Evolutionary conservation across 2,888 invertebrate genomes (phyloP).

Genomic region (Acanthococcus lagerstroemiae): DNA sequence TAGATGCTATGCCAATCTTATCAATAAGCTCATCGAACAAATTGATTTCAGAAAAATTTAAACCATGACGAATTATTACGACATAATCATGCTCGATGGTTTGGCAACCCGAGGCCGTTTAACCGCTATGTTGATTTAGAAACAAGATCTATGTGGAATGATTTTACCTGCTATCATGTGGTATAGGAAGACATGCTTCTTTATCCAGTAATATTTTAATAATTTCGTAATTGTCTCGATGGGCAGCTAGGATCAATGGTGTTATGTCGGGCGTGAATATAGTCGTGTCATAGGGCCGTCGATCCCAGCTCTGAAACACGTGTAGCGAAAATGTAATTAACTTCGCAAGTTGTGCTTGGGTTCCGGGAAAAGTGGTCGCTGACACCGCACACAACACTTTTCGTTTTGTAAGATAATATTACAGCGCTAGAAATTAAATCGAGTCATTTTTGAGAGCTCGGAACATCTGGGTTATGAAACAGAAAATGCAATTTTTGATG

Average conservation of each 20-base stretch:
- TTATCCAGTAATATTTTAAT: slow-evolving; percentile 94
- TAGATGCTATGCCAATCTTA: background rate
- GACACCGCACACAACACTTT: too few relatives aligned
- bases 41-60: background rate
- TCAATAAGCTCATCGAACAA: background rate
- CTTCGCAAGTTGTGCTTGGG: too few relatives aligned
- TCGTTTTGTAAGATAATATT: too few relatives aligned
- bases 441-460: too few relatives aligned
- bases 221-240: slow-evolving; percentile 97
- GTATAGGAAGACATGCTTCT: slow-evolving; percentile 86
- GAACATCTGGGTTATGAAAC: too few relatives aligned
- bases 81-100: background rate
- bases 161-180: slow-evolving; percentile 75
- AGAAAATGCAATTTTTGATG: too few relatives aligned
- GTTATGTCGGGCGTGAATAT: slow-evolving; percentile 97
- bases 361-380: too few relatives aligned
- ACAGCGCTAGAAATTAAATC: too few relatives aligned
- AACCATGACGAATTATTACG: background rate
- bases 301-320: slow-evolving; percentile 72
- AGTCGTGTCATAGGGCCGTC: slow-evolving; percentile 77
- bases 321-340: background rate
- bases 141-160: background rate
- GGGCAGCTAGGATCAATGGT: slow-evolving; percentile 90
- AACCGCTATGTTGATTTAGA: background rate
- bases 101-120: background rate